Base-by-base conservation (phyloP, 2,113 vertebrate genomes). In the Petroica traversi region DNA sequence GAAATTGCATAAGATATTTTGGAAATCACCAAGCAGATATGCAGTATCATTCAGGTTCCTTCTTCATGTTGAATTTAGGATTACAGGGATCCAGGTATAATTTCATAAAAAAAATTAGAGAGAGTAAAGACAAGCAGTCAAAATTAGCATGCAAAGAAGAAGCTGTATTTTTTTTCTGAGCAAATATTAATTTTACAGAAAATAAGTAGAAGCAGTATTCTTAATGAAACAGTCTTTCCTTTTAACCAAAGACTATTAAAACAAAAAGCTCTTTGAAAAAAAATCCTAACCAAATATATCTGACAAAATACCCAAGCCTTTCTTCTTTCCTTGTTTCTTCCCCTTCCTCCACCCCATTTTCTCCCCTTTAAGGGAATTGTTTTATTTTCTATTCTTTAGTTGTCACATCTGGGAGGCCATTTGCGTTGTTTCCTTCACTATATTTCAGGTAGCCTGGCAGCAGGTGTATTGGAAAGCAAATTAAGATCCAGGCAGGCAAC, bases 111-210 rank as follows among this genome's bases (percentile, higher is more conserved):
- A 76, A 74, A 57, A 29, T 19, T 25, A 48, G 73, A 68, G 16
- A 15, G 22, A 89, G 18, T 0, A 5, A 45, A 92, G 79, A 61
- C 34, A 72, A 92, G 25, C 40, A 68, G 77, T 34, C 18, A 52
- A 88, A 88, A 94, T 92, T 41, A 82, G 24, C 62, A 61, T 45
- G 57, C 51, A 40, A 90, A 82, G 49, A 24, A 14, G 25, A 73
- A 81, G 45, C 25, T 72, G 15, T 43, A 12, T 78, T 91, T 64
- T 52, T 55, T 89, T 80, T 43, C 15, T 26, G 25, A 28, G 40
- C 0, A 7, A 89, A 69, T 73, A 83, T 69, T 82, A 73, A 79
- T 66, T 82, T 80, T 76, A 61, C 29, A 69, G 46, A 79, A 80
- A 92, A 67, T 12, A 75, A 91, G n/a, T 2, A 52, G 28, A 59